These are phyloP conservation scores for Phenganax marumi DNA, from an alignment of 92 coral and sea anemone genomes.

Conservation along the genomic window DNA sequence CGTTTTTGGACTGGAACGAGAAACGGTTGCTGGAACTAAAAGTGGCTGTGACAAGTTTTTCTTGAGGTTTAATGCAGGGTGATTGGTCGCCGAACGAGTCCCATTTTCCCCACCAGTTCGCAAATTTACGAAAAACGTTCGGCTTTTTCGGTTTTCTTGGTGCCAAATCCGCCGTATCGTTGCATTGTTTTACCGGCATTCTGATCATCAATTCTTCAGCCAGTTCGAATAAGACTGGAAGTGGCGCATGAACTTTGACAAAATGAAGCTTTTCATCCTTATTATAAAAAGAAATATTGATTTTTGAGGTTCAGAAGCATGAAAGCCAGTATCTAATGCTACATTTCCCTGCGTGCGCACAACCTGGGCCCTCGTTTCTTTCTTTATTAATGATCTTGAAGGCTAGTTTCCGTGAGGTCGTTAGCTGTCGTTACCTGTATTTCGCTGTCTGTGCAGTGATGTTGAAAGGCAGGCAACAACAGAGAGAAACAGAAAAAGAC, in stretches of 20 bases:
- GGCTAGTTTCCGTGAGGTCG: too few species aligned
- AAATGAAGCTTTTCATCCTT: constrained; percentile 71
- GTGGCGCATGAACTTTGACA: constrained; percentile 89
- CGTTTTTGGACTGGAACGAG: constrained; percentile 29
- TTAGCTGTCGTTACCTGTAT: too few species aligned
- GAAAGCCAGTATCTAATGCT: background rate
- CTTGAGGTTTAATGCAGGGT: constrained; percentile 25
- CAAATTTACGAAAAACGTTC: constrained; percentile 8
- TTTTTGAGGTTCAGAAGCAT: background rate
- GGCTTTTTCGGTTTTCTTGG: constrained; percentile 15
- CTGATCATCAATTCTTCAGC: constrained; percentile 98
- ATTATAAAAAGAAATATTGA: background rate
- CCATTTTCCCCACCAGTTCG: constrained; percentile 8
- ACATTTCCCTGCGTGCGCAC: background rate
- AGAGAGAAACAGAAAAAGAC: too few species aligned
- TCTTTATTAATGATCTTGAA: too few species aligned
- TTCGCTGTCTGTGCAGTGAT: too few species aligned
- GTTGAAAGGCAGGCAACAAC: too few species aligned
- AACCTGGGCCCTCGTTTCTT: background rate
- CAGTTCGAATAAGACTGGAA: constrained; percentile 71
- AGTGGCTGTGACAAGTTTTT: constrained; percentile 39
- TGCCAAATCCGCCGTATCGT: constrained; percentile 22
- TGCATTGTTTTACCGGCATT: constrained; percentile 66
- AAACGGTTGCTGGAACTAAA: constrained; percentile 1
- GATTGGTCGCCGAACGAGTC: constrained; percentile 26